Evolutionary conservation across 2,113 vertebrate species (phyloP).

Genomic region (Lates calcarifer): DNA sequence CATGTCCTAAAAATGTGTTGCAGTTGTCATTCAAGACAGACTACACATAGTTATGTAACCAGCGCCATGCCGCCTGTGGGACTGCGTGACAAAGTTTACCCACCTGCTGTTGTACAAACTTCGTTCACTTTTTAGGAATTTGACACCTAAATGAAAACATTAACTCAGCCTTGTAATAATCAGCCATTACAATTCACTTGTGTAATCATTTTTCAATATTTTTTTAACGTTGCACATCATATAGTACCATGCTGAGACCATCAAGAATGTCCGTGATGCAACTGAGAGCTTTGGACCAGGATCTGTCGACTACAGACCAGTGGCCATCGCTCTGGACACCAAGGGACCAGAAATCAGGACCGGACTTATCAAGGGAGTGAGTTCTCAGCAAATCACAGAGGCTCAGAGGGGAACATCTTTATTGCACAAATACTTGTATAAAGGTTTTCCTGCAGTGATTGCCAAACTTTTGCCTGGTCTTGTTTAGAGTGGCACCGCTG

Average conservation of each 20-base stretch:
- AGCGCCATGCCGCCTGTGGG: not conserved
- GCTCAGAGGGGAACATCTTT: not conserved
- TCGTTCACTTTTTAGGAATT: not conserved
- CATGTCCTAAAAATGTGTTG: slow-evolving; percentile 50
- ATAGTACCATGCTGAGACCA: slow-evolving; percentile 95
- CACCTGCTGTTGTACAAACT: slow-evolving; percentile 27
- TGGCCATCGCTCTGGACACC: slow-evolving; percentile 97
- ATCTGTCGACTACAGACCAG: slow-evolving; percentile 91
- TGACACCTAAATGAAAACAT: not conserved
- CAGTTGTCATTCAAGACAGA: slow-evolving; percentile 44
- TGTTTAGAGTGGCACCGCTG: slow-evolving; percentile 92
- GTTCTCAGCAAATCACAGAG: slow-evolving; percentile 53
- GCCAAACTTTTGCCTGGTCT: not conserved
- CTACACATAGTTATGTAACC: slow-evolving; percentile 18
- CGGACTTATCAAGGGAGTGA: slow-evolving; percentile 97
- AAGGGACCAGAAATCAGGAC: slow-evolving; percentile 99
- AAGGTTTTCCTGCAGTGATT: not conserved
- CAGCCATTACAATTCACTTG: not conserved
- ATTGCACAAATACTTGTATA: not conserved
- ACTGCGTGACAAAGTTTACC: not conserved
- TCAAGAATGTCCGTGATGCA: slow-evolving; percentile 94
- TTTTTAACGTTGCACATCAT: not conserved
- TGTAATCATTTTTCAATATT: not conserved
- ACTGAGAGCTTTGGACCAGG: slow-evolving; percentile 93
- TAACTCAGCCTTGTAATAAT: not conserved